Base-by-base conservation (phyloP, 2,888 invertebrate genomes). In the Pedicia rivosa region DNA sequence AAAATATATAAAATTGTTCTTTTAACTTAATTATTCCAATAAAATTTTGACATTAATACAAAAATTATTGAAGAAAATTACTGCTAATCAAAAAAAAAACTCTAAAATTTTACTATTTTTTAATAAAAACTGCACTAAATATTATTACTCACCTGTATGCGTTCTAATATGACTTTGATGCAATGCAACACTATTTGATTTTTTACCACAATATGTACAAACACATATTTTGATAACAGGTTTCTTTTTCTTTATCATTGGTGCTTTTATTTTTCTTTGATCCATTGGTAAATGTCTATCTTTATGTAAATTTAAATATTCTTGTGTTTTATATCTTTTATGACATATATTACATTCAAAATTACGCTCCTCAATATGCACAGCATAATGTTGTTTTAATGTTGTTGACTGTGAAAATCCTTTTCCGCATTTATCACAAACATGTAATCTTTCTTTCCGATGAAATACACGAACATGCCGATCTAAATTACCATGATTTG, bases 381-480 rank as follows among this genome's bases (percentile, higher is more conserved):
- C 40, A 3, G 37, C 26, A 1, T 31, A 10, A 39, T 46, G 46
- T 8, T 32, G 15, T 19, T 31, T 15, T 8, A 44, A 29, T 7
- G 38, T 42, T 9, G 25, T 26, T 22, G 35, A 36, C 27, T 43
- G 38, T 2, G 44, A 40, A 29, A 44, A 44, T 6, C 38, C 27
- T 35, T 40, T 32, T 7, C 39, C 41, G 28, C 46, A 46, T 14
- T 22, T 29, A 5, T 25, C 32, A 29, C 46, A 46, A 19, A 22
- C 19, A 22, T 42, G 37, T 14, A 30, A 36, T 17, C 36, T 22
- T 33, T 43, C 42, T 12, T 44, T 36, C 9, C 37, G 35, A 32
- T 46, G 46, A 26, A 35, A 42, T 27, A 44, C 42, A 7, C 42
- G 40, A 16, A 44, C 36, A 34, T 46, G 46, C 1, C 46, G 37